These are phyloP conservation scores for Brevipalpus yothersi DNA, from an alignment of 1,140 invertebrate species.

Conservation along the genomic window DNA sequence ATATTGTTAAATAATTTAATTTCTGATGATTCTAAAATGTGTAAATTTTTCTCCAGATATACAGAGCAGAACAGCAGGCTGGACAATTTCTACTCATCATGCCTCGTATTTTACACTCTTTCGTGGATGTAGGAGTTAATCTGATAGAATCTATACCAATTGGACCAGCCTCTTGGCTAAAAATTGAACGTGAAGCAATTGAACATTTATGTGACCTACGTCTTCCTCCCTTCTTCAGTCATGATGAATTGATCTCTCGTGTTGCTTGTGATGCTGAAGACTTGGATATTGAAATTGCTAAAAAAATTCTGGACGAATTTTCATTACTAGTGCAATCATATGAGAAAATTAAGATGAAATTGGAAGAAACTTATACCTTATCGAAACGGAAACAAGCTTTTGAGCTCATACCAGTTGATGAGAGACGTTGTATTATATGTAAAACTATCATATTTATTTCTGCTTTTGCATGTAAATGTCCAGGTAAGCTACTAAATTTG, in stretches of 20 bases:
- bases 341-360: constrained; percentile 25
- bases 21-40: not conserved
- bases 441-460: constrained; percentile 94
- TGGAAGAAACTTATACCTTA: constrained; percentile 39
- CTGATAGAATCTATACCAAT: constrained; percentile 99
- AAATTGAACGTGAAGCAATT: constrained; percentile 78
- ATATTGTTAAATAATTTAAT: not conserved
- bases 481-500: constrained; percentile 21
- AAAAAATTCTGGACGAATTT: constrained; percentile 81
- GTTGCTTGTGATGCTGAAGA: constrained; percentile 72
- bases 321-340: constrained; percentile 70
- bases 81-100: constrained; percentile 99
- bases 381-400: constrained; percentile 42
- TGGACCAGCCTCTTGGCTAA: constrained; percentile 90
- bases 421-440: constrained; percentile 75
- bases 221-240: constrained; percentile 92
- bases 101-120: constrained; percentile 93
- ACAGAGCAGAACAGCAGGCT: constrained; percentile 74
- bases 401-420: constrained; percentile 81
- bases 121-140: constrained; percentile 98
- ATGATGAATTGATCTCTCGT: constrained; percentile 94
- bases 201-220: constrained; percentile 75
- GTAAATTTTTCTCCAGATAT: constrained; percentile 27
- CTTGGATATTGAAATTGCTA: constrained; percentile 58
- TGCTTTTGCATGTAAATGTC: constrained; percentile 67